Evolutionary conservation across 1,140 invertebrate genomes (phyloP).

Genomic region (Idris sp.): DNA sequence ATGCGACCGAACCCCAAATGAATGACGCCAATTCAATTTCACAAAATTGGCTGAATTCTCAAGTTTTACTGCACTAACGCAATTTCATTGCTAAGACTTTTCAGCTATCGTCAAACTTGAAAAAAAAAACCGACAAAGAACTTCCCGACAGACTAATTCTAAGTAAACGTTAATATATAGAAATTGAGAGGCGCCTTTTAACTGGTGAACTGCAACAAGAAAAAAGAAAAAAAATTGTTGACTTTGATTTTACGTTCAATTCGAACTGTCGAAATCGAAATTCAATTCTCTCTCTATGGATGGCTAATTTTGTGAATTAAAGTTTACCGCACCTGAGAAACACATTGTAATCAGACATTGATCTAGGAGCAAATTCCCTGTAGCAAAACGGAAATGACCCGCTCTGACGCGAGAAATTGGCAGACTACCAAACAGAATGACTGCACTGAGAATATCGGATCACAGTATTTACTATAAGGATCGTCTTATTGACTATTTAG

Average conservation of each 20-base stretch:
- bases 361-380: conserved; percentile 5
- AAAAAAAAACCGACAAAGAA: conserved; percentile 3
- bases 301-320: conserved; percentile 12
- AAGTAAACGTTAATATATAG: not conserved
- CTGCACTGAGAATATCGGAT: conserved; percentile 17
- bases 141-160: not conserved
- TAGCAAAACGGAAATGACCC: conserved; percentile 13
- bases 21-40: conserved; percentile 14
- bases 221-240: no score
- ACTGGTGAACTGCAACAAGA: no score
- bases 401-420: conserved; percentile 11
- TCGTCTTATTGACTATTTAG: not conserved
- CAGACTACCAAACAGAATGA: conserved; percentile 17
- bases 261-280: no score
- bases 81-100: conserved; percentile 11
- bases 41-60: conserved; percentile 12
- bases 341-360: conserved; percentile 10
- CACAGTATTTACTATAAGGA: conserved; percentile 6
- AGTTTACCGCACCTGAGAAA: conserved; percentile 17
- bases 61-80: conserved; percentile 12
- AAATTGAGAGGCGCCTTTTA: not conserved
- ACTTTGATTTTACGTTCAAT: no score
- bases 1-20: conserved; percentile 2
- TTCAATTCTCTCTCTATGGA: not conserved
- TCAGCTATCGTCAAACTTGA: conserved; percentile 1